Evolutionary conservation across 1,140 invertebrate species (phyloP), one percentile per base, ranked within the genome.

Genomic region (Dryas iulia): DNA sequence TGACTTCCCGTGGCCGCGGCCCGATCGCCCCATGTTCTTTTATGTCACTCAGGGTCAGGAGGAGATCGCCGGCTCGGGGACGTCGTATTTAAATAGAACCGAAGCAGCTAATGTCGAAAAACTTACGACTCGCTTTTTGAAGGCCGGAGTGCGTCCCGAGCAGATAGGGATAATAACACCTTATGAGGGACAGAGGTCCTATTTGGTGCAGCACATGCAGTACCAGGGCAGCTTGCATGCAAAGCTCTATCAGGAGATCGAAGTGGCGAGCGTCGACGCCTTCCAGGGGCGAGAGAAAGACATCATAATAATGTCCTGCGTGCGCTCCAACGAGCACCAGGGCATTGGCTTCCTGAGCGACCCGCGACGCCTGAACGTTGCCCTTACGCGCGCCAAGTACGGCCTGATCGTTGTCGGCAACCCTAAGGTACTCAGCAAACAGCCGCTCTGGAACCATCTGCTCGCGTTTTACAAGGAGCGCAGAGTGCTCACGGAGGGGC

Each of bases 111-210:
- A 99, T 88, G 99, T 99, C 0, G 99, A 99, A 88, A 99, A 99
- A 87, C 96, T 99, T 35, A 97, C 97, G 0, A 99, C 98, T 0
- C 94, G 97, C 47, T 98, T 99, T 78, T 90, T 99, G 5, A 96
- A 98, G 77, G 97, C 96, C 8, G 98, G 99, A 4, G 96, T 99
- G 0, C 97, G 98, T 79, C 98, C 99, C 0, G 98, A 99, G 77
- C 99, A 99, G 88, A 99, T 99, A 65, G 99, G 99, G n/a, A 98
- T 99, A 25, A 99, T 99, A 52, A 99, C 99, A 0, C 99, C 99
- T 0, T 99, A 99, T 76, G 99, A 99, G 92, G 98, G 99, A 0
- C 99, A 99, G 84, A 92, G 99, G n/a, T 98, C 98, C 0, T 99
- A 99, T 90, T 92, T 99, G 56, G 98, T 97, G 0, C 98, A 99